Conservation (phyloP, 1,140 invertebrate species). For the Coelopa frigida region DNA sequence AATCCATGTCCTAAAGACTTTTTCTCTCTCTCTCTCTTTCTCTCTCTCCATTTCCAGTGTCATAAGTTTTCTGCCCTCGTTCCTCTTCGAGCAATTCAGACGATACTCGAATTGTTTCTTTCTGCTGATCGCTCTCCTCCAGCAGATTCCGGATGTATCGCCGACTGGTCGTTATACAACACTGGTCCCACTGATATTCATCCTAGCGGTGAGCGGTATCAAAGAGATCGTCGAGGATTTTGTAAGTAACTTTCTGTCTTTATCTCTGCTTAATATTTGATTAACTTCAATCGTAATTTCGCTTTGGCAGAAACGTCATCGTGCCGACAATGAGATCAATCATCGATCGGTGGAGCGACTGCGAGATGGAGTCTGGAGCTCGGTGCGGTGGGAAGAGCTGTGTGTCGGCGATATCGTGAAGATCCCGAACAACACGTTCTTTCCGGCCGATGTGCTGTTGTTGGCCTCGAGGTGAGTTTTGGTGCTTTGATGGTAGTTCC, state of each 20-base stretch:
- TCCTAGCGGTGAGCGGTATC: conserved; percentile 84
- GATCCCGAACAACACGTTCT: conserved; percentile 84
- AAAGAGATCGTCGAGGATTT: conserved; percentile 96
- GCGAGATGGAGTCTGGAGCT: conserved; percentile 63
- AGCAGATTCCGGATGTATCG: conserved; percentile 97
- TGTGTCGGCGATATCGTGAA: conserved; percentile 88
- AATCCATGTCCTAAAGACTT: no score
- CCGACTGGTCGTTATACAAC: conserved; percentile 94
- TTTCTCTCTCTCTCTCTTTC: conserved; percentile 1
- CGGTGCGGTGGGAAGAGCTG: conserved; percentile 68
- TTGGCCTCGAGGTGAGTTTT: conserved; percentile 70
- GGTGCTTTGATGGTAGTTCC: neutral
- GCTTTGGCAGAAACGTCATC: conserved; percentile 75
- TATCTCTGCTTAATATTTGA: no score
- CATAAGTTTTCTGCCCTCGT: conserved; percentile 84
- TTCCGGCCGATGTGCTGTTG: conserved; percentile 88
- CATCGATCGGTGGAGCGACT: conserved; percentile 76
- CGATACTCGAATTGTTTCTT: conserved; percentile 97
- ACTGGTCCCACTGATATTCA: conserved; percentile 88
- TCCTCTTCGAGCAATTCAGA: conserved; percentile 94
- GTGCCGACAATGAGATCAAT: conserved; percentile 92
- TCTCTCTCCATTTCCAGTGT: conserved; percentile 46
- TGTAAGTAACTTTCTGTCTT: conserved; percentile 71
- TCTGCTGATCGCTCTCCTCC: conserved; percentile 87
- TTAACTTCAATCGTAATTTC: no score